Evolutionary conservation across 2,113 vertebrate species (phyloP).

Genomic region (Pluvialis apricaria): DNA sequence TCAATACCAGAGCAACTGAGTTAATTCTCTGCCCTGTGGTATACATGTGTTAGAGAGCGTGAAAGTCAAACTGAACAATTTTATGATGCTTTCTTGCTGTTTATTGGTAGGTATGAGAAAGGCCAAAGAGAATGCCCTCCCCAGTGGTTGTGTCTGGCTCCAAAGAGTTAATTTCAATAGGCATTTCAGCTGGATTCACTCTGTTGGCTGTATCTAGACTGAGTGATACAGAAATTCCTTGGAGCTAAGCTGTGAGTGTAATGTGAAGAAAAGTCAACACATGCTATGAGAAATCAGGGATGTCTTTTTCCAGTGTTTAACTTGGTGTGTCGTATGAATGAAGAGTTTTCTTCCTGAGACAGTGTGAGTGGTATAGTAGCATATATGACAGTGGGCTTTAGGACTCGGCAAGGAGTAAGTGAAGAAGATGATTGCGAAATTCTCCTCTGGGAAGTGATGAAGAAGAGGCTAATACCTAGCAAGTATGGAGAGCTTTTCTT

Average conservation of each 20-base stretch:
- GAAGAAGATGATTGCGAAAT: background rate
- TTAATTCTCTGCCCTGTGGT: background rate
- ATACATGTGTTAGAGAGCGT: background rate
- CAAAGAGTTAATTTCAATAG: conserved; percentile 9
- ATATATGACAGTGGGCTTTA: background rate
- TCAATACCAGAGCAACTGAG: background rate
- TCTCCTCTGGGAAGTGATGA: background rate
- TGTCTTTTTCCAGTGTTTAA: background rate
- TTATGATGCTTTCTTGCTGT: background rate
- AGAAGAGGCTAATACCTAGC: background rate
- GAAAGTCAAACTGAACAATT: background rate
- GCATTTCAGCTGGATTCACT: conserved; percentile 24
- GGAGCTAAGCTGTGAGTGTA: conserved; percentile 20
- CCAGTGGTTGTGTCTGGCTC: background rate
- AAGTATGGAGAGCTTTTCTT: background rate
- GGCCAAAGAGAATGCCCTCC: background rate
- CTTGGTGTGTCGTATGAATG: background rate
- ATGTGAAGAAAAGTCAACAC: conserved; percentile 25
- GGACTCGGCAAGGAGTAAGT: background rate
- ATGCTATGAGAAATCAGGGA: background rate
- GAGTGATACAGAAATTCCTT: conserved; percentile 37
- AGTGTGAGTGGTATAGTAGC: background rate
- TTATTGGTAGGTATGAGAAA: background rate
- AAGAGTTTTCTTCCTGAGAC: background rate
- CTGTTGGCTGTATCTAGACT: conserved; percentile 3